Evolutionary conservation across 2,888 invertebrate species (phyloP).

Genomic region (Scaptomyza caliginosa): DNA sequence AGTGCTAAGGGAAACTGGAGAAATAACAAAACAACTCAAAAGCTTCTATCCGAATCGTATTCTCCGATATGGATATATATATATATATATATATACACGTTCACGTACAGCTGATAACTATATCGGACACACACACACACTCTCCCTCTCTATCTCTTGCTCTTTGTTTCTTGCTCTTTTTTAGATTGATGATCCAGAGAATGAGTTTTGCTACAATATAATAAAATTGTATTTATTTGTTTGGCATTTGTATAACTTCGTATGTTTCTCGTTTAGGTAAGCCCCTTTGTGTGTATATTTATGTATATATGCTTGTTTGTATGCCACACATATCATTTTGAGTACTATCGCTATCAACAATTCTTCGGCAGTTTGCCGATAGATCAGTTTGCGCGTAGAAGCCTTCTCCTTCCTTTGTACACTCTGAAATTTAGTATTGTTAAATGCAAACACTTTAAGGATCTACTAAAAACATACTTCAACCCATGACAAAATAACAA

Average conservation of each 20-base stretch:
- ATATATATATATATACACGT: background rate
- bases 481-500: slow-evolving; percentile 6
- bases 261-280: slow-evolving; percentile 13
- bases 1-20: background rate
- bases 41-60: slow-evolving; percentile 25
- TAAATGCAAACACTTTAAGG: slow-evolving; percentile 1
- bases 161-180: background rate
- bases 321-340: slow-evolving; percentile 40
- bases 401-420: slow-evolving; percentile 57
- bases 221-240: slow-evolving; percentile 38
- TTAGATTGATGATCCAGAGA: slow-evolving; percentile 23
- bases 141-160: too few relatives aligned
- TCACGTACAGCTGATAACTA: background rate
- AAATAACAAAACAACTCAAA: background rate
- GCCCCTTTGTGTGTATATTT: slow-evolving; percentile 5
- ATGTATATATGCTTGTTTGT: background rate
- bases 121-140: background rate
- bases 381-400: slow-evolving; percentile 76
- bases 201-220: slow-evolving; percentile 16
- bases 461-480: background rate
- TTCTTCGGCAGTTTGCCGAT: slow-evolving; percentile 81
- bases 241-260: slow-evolving; percentile 20
- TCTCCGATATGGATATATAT: slow-evolving; percentile 4
- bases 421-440: background rate
- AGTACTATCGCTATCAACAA: slow-evolving; percentile 70